These are phyloP conservation scores for Lophotis ruficrista DNA, from an alignment of 2,113 vertebrate species.

Conservation along the genomic window DNA sequence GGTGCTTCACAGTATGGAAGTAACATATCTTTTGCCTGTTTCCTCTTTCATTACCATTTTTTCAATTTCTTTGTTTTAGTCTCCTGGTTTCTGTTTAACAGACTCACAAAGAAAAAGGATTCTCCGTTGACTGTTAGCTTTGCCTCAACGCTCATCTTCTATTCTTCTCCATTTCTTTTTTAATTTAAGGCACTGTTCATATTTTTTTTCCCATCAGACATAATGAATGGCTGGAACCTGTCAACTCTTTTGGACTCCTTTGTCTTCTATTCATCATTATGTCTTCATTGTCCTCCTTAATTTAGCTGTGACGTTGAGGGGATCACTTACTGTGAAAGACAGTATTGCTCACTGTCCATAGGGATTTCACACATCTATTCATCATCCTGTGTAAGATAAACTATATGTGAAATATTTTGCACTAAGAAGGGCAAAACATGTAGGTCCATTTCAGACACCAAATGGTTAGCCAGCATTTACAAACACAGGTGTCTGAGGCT, in stretches of 20 bases:
- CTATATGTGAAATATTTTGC: neutral
- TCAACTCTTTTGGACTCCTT: constrained; percentile 6
- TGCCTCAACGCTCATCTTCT: neutral
- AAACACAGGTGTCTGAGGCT: neutral
- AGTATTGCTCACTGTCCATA: neutral
- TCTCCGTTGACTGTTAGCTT: neutral
- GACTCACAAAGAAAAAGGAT: neutral
- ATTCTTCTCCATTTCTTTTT: neutral
- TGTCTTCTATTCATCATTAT: constrained; percentile 55
- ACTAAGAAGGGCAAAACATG: neutral
- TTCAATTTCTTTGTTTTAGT: neutral
- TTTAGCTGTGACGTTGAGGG: neutral
- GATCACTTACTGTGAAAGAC: constrained; percentile 33
- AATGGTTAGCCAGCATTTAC: neutral
- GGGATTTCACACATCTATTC: neutral
- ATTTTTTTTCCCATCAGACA: neutral
- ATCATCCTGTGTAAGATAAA: neutral
- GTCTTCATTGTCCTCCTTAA: constrained; percentile 47
- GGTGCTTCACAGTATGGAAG: neutral
- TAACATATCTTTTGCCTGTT: neutral
- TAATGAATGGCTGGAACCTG: constrained; percentile 15
- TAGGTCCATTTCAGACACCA: neutral
- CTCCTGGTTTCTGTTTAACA: neutral
- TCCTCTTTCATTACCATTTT: neutral
- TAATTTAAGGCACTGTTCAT: neutral